phyloP scores from a whole-genome alignment of 1,140 invertebrate genomes.

The Zaprionus ghesquierei region DNA sequence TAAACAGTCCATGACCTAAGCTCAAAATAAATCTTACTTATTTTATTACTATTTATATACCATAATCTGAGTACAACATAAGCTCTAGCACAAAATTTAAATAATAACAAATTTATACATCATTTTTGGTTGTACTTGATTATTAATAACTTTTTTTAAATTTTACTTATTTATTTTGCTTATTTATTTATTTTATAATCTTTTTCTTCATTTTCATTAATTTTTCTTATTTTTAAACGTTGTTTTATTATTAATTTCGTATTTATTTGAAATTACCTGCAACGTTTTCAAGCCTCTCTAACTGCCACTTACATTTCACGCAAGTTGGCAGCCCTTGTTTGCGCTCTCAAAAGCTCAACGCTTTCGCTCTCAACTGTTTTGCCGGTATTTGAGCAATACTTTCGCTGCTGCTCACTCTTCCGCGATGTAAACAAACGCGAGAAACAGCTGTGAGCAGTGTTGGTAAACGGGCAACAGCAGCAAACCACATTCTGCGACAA shows the following conservation, averaged over 20 bases:
- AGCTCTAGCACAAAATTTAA: no score
- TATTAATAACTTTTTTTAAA: no score
- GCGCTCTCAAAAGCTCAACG: slow-evolving; percentile 12
- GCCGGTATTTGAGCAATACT: slow-evolving; percentile 25
- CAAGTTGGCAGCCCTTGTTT: slow-evolving; percentile 26
- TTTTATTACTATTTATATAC: no score
- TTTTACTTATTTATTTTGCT: no score
- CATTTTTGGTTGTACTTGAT: no score
- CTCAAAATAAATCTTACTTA: no score
- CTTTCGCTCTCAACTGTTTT: background rate
- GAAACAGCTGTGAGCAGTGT: slow-evolving; percentile 46
- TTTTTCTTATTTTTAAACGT: background rate
- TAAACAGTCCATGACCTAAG: background rate
- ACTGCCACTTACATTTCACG: background rate
- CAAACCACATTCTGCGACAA: background rate
- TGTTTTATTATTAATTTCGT: background rate
- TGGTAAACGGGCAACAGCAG: background rate
- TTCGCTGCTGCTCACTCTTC: slow-evolving; percentile 17
- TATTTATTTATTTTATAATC: no score
- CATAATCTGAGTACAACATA: no score
- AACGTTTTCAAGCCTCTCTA: background rate
- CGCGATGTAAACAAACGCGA: slow-evolving; percentile 54
- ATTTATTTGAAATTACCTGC: background rate
- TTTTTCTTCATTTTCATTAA: no score
- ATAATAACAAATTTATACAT: no score